Evolutionary conservation across 2,113 vertebrate genomes (phyloP).

Genomic region (Hypocryptadius cinnamomeus): DNA sequence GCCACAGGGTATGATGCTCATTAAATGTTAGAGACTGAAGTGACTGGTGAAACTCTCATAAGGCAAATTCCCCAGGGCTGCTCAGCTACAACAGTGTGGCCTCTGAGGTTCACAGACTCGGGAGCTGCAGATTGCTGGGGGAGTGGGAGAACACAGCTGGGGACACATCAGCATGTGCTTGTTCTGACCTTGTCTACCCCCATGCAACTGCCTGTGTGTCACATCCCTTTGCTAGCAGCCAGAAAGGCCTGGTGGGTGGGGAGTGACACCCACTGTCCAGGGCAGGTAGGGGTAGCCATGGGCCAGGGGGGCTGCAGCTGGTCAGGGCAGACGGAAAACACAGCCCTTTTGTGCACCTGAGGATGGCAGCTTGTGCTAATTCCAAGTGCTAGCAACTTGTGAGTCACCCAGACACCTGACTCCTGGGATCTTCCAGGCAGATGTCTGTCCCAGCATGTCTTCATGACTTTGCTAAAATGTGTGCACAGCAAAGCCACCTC

Average conservation of each 20-base stretch:
- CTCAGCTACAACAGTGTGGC: not conserved
- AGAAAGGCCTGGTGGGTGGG: not conserved
- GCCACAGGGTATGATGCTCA: fast-evolving
- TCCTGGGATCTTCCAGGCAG: not conserved
- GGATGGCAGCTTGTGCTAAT: not conserved
- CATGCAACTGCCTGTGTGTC: not conserved
- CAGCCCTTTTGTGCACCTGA: not conserved
- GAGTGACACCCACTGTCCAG: not conserved
- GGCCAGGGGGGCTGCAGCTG: not conserved
- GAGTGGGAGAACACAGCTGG: not conserved
- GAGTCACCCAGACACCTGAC: not conserved
- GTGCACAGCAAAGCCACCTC: not conserved
- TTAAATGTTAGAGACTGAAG: not conserved
- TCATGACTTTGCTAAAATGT: not conserved
- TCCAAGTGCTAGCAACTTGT: not conserved
- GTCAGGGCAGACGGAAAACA: not conserved
- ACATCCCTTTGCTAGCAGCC: not conserved
- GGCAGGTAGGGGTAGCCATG: fast-evolving
- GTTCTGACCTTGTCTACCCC: not conserved
- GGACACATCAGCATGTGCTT: not conserved
- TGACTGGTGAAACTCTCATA: not conserved
- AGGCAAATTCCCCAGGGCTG: not conserved
- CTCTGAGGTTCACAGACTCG: not conserved
- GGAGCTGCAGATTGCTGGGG: not conserved
- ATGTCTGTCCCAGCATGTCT: not conserved